Base-by-base conservation (phyloP, 1,140 invertebrate species). In the Episyrphus balteatus region DNA sequence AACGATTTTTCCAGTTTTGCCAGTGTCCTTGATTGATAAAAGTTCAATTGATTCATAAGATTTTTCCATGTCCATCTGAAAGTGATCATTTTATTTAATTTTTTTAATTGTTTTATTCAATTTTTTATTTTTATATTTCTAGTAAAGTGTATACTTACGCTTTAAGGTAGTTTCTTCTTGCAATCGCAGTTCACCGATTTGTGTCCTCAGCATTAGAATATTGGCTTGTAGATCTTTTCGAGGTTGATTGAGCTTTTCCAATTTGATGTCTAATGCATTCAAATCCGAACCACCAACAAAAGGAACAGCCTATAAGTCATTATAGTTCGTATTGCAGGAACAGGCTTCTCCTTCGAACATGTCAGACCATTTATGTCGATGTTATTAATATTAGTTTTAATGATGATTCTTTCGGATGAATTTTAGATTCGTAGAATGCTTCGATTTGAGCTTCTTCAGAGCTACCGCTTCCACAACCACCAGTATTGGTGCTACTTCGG, bases 51-150 rank as follows among this genome's bases (percentile, higher is more conserved):
- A 79, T 47, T 92, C 73, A 13, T 92, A 64, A 1, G 88, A 86
- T 60, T 82, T 80, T 62, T 92, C 88, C 66, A 91, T 76, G 69
- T 91, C 87, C 66, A 89, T 70, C 86, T 91, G 56, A 76, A 73
- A 46, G 13, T 13, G 38, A 50, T 36, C n/a, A n/a, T n/a, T n/a
- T n/a, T n/a, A n/a, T n/a, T n/a, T n/a, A n/a, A 17, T 47, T 46
- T 47, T 13, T 13, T 18, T 19, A 41, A n/a, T 33, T 33, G 18
- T 45, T 31, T 13, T 45, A 36, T n/a, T n/a, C n/a, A n/a, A n/a
- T n/a, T n/a, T n/a, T n/a, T n/a, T n/a, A n/a, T n/a, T n/a, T n/a
- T n/a, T n/a, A n/a, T n/a, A n/a, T n/a, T n/a, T n/a, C 21, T 36
- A 37, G 18, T 5, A 17, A 42, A 17, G 17, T 42, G n/a, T n/a